Evolutionary conservation across 2,888 invertebrate genomes (phyloP), one percentile per base, ranked within the genome.

Genomic region (Exocentrus adspersus): DNA sequence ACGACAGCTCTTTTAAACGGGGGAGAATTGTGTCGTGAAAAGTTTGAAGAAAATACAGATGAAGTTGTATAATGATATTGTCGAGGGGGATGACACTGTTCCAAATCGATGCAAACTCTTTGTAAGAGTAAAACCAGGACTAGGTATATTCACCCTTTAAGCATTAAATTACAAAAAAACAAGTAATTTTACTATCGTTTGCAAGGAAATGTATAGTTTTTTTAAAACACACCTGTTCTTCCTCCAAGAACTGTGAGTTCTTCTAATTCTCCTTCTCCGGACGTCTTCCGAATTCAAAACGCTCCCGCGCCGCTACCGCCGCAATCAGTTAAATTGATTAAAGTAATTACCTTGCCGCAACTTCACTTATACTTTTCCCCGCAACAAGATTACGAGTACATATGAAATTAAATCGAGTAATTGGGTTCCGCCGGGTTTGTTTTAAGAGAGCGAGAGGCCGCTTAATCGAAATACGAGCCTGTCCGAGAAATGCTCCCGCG

Each of bases 321-420:
- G 54, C 57, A 65, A 62, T 62, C 62, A 62, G 51, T 28, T 51
- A 53, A 60, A 53, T 60, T 60, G 61, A 32, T 51, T 30, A 51
- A 51, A 32, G 32, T 51, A 65, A 59, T 59, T 59, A 42, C 51
- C 42, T 51, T 48, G 48, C 41, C 51, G 51, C 61, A 16, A 51
- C 51, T 51, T 32, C 51, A 50, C 50, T 50, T 60, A 32, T 61
- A 41, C 54, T 50, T 50, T 62, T 59, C 51, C 30, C 19, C 46
- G 20, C 16, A 46, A 64, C 42, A n/a, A 61, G 59, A 66, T 64
- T 61, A 64, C 67, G 52, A 17, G 52, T 41, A 64, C 64, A 64
- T 62, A 60, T 64, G 60, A 43, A 62, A 64, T 64, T 54, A 67
- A 67, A 58, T 67, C 61, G 50, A 32, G 60, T 64, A 66, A 68